These are phyloP conservation scores for Ischnura elegans DNA, from an alignment of 2,888 invertebrate genomes.

Conservation along the genomic window DNA sequence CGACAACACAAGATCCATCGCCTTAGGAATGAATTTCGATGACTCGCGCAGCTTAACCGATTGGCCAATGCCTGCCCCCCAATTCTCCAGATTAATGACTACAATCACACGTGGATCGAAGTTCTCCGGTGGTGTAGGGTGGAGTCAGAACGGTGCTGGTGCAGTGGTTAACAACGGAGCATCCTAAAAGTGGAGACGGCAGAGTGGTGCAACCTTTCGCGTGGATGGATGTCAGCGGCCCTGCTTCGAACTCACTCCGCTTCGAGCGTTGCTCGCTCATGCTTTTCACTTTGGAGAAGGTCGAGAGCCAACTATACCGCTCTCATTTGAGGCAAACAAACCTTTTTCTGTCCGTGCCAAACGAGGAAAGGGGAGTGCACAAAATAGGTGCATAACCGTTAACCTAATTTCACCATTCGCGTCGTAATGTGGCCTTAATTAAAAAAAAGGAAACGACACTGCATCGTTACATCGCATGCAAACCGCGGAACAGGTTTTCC, in stretches of 20 bases:
- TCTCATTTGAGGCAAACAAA: background rate
- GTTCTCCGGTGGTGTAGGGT: background rate
- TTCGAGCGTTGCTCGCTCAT: background rate
- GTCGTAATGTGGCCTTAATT: background rate
- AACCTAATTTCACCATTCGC: constrained; percentile 56
- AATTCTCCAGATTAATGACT: background rate
- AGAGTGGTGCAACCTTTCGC: background rate
- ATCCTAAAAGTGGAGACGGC: background rate
- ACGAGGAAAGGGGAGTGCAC: background rate
- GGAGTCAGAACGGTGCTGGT: background rate
- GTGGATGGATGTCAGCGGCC: background rate
- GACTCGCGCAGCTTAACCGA: background rate
- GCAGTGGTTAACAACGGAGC: background rate
- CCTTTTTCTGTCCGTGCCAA: background rate
- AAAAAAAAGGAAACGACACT: background rate
- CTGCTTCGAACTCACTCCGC: background rate
- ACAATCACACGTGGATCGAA: background rate
- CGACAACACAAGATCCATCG: too few relatives aligned
- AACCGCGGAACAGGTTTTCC: constrained; percentile 49
- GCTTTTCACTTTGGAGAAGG: background rate
- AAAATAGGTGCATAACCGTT: constrained; percentile 22
- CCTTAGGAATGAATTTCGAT: background rate
- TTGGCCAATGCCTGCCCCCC: background rate
- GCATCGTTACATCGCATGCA: constrained; percentile 50
- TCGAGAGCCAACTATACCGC: too few relatives aligned